Percentiles rank a stretch among this genome's conserved stretches.
Evolutionary conservation across 2,888 invertebrate species (phyloP).

Genomic region (Nephrotoma guestfalica): DNA sequence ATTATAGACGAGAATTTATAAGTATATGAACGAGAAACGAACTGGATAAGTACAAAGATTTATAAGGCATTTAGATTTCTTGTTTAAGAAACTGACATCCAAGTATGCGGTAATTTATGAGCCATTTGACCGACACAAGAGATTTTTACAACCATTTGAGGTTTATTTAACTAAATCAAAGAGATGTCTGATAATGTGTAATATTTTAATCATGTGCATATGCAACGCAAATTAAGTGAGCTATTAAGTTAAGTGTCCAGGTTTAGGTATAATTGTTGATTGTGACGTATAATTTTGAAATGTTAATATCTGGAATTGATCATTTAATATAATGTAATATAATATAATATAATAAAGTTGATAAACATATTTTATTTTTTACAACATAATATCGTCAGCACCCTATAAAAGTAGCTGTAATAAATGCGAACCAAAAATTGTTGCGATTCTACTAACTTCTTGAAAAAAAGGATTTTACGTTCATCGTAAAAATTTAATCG

Average conservation of each 20-base stretch:
- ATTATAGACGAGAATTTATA: neutral
- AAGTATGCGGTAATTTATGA: neutral
- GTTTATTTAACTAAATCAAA: neutral
- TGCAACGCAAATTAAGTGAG: neutral
- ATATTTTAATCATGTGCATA: neutral
- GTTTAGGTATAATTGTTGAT: neutral
- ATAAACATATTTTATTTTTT: too few species aligned
- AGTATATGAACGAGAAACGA: neutral
- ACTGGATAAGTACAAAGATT: neutral
- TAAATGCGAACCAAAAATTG: too few species aligned
- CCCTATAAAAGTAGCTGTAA: too few species aligned
- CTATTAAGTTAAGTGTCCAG: neutral
- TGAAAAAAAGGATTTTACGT: too few species aligned
- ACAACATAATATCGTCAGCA: too few species aligned
- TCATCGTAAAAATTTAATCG: too few species aligned
- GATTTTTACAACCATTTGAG: neutral
- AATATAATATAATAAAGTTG: too few species aligned
- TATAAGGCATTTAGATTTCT: neutral
- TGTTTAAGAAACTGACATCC: neutral
- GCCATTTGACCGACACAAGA: neutral
- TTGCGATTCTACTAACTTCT: too few species aligned
- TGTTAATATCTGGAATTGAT: too few species aligned
- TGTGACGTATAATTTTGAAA: neutral
- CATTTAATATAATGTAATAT: too few species aligned
- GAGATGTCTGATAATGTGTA: neutral